phyloP scores from a whole-genome alignment of 2,888 invertebrate genomes.

The Acronicta psi region DNA sequence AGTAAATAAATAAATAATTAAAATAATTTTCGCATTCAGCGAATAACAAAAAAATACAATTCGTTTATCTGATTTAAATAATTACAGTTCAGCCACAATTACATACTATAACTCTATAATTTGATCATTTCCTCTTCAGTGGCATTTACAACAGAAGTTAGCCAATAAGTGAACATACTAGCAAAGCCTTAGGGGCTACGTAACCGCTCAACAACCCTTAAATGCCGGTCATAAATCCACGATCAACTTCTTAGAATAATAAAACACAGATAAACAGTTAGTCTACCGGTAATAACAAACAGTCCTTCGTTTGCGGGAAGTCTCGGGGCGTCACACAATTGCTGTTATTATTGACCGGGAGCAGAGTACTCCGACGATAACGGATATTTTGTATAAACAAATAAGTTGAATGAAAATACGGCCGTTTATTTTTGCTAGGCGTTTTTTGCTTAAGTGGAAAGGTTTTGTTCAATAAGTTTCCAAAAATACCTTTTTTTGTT shows the following conservation, averaged over 20 bases:
- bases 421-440: not conserved
- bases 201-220: constrained; percentile 47
- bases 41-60: too few species aligned
- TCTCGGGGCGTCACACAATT: constrained; percentile 64
- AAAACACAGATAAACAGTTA: constrained; percentile 69
- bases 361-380: constrained; percentile 50
- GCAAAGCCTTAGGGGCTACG: constrained; percentile 33
- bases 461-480: not conserved
- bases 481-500: not conserved
- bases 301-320: constrained; percentile 57
- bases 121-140: constrained; percentile 22
- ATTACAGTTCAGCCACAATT: not conserved
- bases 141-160: constrained; percentile 12
- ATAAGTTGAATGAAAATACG: constrained; percentile 40
- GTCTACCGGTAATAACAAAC: constrained; percentile 68
- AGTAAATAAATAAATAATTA: too few species aligned
- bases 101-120: not conserved
- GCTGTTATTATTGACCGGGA: constrained; percentile 64
- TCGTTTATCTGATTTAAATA: too few species aligned
- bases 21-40: too few species aligned
- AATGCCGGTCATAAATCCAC: constrained; percentile 45
- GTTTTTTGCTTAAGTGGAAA: too few species aligned
- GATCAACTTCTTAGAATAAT: constrained; percentile 52
- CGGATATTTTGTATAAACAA: constrained; percentile 60
- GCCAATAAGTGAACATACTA: constrained; percentile 24